phyloP scores from a whole-genome alignment of 2,113 vertebrate species.

The Sander lucioperca region DNA sequence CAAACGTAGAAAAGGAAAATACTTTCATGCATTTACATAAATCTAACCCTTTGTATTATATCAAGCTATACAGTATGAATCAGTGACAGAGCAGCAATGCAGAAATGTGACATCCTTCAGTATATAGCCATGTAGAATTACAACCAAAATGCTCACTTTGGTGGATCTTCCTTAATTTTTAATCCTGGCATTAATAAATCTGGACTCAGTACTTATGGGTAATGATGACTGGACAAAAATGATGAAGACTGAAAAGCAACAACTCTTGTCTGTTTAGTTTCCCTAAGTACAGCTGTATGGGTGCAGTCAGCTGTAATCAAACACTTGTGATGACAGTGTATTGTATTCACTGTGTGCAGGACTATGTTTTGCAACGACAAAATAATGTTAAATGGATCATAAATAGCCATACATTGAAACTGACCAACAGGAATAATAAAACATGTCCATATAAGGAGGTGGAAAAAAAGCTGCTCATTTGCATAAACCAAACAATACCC shows the following conservation, averaged over 20 bases:
- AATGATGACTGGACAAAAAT: constrained; percentile 37
- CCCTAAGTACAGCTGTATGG: constrained; percentile 11
- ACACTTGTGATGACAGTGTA: background rate
- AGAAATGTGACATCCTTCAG: background rate
- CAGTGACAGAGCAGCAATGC: background rate
- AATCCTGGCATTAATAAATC: background rate
- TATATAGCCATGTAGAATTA: background rate
- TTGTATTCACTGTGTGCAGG: background rate
- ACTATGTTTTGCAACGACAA: background rate
- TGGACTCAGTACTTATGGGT: constrained; percentile 27
- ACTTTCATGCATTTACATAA: background rate
- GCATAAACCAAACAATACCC: background rate
- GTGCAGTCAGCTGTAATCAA: background rate
- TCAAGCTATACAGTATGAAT: background rate
- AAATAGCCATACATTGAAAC: no score
- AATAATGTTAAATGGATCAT: background rate
- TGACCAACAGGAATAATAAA: no score
- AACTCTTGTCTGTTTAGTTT: constrained; percentile 20
- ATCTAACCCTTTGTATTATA: background rate
- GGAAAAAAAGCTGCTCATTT: background rate
- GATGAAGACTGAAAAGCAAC: constrained; percentile 32
- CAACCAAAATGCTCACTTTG: background rate
- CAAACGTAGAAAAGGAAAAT: background rate
- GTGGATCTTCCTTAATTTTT: no score
- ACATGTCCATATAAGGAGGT: no score